Evolutionary conservation across 2,113 vertebrate genomes (phyloP), one percentile per base, ranked within the genome.

Genomic region (Gallinago media): DNA sequence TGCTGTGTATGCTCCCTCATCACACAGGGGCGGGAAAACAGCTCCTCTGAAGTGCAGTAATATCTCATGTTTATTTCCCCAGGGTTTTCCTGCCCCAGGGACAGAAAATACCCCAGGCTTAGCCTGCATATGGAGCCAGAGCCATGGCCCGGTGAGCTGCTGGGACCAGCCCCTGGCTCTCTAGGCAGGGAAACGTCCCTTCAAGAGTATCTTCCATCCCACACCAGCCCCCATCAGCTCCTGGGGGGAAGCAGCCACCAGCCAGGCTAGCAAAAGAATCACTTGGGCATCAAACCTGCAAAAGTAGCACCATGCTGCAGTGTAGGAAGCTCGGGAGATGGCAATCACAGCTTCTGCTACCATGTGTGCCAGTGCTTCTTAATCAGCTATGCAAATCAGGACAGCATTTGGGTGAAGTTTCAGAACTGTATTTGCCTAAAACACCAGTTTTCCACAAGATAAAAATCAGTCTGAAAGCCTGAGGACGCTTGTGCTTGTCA

Each of bases 311-410:
- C 22, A 12, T 26, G 12, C 13, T 27, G 20, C 49, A 66, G 25
- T 12, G 26, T 6, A 15, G 44, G 12, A 54, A 89, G 58, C 3
- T 58, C 6, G 0, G 42, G 63, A 76, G 27, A 54, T 59, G 27
- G 26, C 49, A 93, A 29, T n/a, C 42, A 55, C 29, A 85, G 40
- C 16, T 56, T 76, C 76, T 77, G 25, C 55, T 91, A 23, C 13
- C 15, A 10, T 22, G 44, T 25, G 38, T 46, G 42, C 56, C 76
- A 31, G 20, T 70, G n/a, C 29, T 80, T 76, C 52, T 29, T 77
- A 74, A 93, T 55, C 55, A 92, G 59, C 59, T 62, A 20, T 62
- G 71, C 29, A 93, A 83, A 88, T 79, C n/a, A 79, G 50, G 15
- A 40, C 27, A 62, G 21, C 36, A 31, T 47, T 63, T 79, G 49